Percentiles rank a stretch among this genome's conserved stretches.
Conservation (phyloP, 2,113 vertebrate genomes). For the Seriola aureovittata region DNA sequence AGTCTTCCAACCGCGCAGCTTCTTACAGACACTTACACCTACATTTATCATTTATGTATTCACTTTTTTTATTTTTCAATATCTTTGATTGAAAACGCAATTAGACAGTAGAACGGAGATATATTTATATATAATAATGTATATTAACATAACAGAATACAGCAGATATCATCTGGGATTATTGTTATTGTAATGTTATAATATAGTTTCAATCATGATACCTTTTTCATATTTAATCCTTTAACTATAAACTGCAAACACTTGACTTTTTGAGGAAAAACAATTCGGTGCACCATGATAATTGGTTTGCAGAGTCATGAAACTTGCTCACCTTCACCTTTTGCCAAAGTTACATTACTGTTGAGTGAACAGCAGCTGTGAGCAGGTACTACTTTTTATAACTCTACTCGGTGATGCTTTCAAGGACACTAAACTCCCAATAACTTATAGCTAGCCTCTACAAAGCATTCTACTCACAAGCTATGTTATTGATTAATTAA, state of each 20-base stretch:
- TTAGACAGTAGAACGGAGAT: too few relatives aligned
- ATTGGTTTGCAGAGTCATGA: not conserved
- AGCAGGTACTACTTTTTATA: slow-evolving; percentile 33
- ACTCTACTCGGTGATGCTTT: slow-evolving; percentile 10
- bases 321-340: slow-evolving; percentile 3
- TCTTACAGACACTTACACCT: not conserved
- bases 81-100: too few relatives aligned
- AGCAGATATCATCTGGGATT: too few relatives aligned
- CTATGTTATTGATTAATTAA: too few relatives aligned
- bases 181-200: not conserved
- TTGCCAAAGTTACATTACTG: slow-evolving; percentile 4
- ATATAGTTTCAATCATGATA: not conserved
- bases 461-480: not conserved
- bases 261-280: too few relatives aligned
- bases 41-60: not conserved
- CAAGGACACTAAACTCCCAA: slow-evolving; percentile 12
- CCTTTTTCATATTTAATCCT: not conserved
- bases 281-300: not conserved
- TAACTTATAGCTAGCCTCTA: not conserved
- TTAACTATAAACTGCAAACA: not conserved
- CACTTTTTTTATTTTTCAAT: too few relatives aligned
- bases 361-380: slow-evolving; percentile 37
- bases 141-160: too few relatives aligned
- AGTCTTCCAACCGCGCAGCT: not conserved
- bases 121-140: too few relatives aligned